Evolutionary conservation across 2,113 vertebrate genomes (phyloP).

Genomic region (Petrocephalus zakoni): DNA sequence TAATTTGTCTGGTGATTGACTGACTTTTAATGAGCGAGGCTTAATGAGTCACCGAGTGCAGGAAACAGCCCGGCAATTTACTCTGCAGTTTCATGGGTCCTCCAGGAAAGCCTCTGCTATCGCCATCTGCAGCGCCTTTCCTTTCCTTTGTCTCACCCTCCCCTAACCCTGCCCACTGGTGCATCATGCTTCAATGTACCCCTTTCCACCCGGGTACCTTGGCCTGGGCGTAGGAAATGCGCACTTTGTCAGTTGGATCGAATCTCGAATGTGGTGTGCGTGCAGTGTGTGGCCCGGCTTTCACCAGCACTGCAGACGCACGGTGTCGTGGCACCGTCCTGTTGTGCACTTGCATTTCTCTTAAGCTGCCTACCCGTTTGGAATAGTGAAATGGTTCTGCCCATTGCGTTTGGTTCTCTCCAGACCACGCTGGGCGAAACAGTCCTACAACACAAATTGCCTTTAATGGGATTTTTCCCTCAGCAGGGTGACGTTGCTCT

Average conservation of each 20-base stretch:
- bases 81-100: neutral
- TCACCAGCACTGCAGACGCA: neutral
- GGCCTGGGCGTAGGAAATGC: neutral
- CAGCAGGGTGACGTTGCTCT: neutral
- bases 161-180: neutral
- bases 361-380: neutral
- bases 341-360: neutral
- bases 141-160: neutral
- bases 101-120: neutral
- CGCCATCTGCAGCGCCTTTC: neutral
- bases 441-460: neutral
- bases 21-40: slow-evolving; percentile 13
- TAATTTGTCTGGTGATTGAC: slow-evolving; percentile 8
- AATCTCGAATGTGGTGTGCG: neutral
- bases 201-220: neutral
- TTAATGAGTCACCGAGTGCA: neutral
- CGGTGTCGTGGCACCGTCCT: neutral
- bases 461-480: neutral
- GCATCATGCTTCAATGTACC: neutral
- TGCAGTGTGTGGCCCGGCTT: neutral
- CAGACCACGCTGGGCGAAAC: neutral
- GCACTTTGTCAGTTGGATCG: neutral
- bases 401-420: neutral
- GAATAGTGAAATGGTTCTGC: neutral
- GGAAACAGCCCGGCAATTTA: neutral